Conservation (phyloP, 1,140 invertebrate genomes). For the Amphibalanus amphitrite region DNA sequence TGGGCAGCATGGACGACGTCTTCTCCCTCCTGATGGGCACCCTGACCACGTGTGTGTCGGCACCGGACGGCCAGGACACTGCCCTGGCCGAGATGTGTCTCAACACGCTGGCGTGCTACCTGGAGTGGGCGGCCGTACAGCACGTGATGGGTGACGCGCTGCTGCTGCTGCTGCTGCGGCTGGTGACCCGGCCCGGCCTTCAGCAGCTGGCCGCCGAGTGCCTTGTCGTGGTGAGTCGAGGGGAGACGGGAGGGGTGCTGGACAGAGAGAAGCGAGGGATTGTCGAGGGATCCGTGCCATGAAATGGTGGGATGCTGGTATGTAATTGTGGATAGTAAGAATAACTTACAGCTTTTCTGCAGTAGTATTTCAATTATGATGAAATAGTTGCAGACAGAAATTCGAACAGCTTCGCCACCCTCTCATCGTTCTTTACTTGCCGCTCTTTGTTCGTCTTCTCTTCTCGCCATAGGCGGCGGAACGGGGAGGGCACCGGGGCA, state of each 20-base stretch:
- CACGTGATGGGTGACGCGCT: constrained; percentile 68
- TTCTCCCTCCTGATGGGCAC: constrained; percentile 57
- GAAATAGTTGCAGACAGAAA: too few relatives aligned
- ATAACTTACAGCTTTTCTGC: too few relatives aligned
- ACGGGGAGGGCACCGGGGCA: too few relatives aligned
- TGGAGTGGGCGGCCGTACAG: constrained; percentile 75
- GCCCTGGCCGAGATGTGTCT: constrained; percentile 59
- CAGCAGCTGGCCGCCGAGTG: constrained; percentile 68
- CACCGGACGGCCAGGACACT: constrained; percentile 35
- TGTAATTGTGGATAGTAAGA: too few relatives aligned
- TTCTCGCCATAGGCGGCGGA: too few relatives aligned
- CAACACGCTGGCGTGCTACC: constrained; percentile 63
- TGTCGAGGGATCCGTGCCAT: too few relatives aligned
- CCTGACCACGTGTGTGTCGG: constrained; percentile 8
- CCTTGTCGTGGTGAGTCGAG: constrained; percentile 41
- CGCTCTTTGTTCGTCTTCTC: too few relatives aligned
- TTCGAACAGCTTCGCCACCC: too few relatives aligned
- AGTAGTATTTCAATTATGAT: too few relatives aligned
- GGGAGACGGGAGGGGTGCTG: constrained; percentile 8
- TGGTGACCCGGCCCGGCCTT: constrained; percentile 58
- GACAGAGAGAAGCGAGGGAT: constrained; percentile 1
- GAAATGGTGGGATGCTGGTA: too few relatives aligned
- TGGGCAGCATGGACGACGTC: constrained; percentile 63
- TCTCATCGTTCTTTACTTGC: too few relatives aligned
- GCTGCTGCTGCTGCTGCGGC: constrained; percentile 58